phyloP scores from a whole-genome alignment of 2,797 vertebrate species.

The Tamandua tetradactyla region DNA sequence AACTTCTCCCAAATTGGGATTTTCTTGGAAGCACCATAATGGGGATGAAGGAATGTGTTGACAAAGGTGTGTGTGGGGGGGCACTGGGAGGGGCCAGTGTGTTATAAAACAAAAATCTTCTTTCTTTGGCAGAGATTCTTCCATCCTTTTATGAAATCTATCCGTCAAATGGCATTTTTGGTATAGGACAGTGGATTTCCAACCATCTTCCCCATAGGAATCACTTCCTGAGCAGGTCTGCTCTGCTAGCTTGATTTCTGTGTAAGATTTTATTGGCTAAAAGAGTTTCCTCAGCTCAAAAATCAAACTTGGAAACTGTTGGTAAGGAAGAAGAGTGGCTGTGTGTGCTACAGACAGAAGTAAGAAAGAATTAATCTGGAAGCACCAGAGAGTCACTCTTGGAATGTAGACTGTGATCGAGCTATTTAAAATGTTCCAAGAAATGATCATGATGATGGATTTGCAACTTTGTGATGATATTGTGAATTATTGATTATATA shows the following conservation, averaged over 20 bases:
- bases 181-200: not conserved
- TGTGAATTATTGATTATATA: too few relatives aligned
- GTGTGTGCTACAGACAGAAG: conserved; percentile 44
- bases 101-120: not conserved
- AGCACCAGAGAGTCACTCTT: conserved; percentile 25
- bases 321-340: not conserved
- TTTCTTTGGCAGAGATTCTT: not conserved
- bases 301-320: conserved; percentile 47
- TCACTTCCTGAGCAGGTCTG: too few relatives aligned
- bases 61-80: too few relatives aligned
- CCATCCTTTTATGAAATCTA: not conserved
- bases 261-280: conserved; percentile 37
- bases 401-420: conserved; percentile 62
- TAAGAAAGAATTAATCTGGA: conserved; percentile 52
- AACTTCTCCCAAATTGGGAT: not conserved
- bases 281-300: not conserved
- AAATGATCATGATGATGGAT: too few relatives aligned
- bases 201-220: not conserved
- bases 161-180: not conserved
- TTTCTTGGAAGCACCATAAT: not conserved
- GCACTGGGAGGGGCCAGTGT: not conserved
- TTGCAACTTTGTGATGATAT: too few relatives aligned
- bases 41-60: not conserved
- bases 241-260: not conserved
- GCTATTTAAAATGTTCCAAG: conserved; percentile 76